These are phyloP conservation scores for Phalacrocorax pelagicus DNA, from an alignment of 2,113 vertebrate species.

Conservation along the genomic window DNA sequence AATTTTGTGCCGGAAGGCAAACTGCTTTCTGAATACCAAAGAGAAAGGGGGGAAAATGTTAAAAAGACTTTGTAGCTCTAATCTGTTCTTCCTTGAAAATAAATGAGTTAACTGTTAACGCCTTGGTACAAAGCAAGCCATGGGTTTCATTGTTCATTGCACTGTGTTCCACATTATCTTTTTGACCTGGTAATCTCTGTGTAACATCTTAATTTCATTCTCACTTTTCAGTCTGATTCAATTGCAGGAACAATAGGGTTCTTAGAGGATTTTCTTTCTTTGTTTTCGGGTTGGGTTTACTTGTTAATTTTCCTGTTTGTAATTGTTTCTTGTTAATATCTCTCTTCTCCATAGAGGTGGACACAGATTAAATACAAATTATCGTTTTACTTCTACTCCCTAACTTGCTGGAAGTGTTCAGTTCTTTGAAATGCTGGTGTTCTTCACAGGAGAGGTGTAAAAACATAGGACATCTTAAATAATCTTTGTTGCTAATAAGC, in stretches of 20 bases:
- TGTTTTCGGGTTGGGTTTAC: background rate
- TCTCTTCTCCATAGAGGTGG: background rate
- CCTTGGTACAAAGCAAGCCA: background rate
- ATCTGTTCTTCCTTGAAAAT: slow-evolving; percentile 13
- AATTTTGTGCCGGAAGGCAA: slow-evolving; percentile 32
- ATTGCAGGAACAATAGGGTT: background rate
- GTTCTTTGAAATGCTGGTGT: background rate
- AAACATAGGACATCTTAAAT: background rate
- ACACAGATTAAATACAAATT: background rate
- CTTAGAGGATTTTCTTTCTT: background rate
- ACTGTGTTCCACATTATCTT: background rate
- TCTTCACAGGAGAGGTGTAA: background rate
- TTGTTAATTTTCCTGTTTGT: background rate
- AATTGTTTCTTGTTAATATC: background rate
- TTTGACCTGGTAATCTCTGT: background rate
- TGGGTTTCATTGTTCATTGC: background rate
- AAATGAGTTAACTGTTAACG: background rate
- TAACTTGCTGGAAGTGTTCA: background rate
- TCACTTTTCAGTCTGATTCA: background rate
- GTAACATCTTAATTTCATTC: background rate
- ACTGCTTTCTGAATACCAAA: slow-evolving; percentile 48
- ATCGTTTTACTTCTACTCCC: background rate
- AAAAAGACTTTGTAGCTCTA: background rate
- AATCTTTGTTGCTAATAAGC: background rate
- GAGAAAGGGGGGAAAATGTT: background rate